Base-by-base conservation (phyloP, 2,797 vertebrate genomes). In the Acipenser oxyrinchus region DNA sequence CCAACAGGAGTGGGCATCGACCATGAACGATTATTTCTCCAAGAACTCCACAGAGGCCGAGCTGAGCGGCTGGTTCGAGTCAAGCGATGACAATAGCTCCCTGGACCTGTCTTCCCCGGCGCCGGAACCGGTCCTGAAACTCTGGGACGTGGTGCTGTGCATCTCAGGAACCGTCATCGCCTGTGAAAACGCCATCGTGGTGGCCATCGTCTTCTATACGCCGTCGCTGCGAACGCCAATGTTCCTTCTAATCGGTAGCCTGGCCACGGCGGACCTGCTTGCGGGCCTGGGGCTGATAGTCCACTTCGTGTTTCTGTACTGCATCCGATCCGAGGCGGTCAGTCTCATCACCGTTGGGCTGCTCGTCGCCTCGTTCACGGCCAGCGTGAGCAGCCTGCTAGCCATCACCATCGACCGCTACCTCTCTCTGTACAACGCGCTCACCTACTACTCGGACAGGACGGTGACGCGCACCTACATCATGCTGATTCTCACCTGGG, bases 351-450 rank as follows among this genome's bases (percentile, higher is more conserved):
- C 90, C 0, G 91, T 92, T 18, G 93, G 94, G 4, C 81, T 96
- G 51, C 80, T 97, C 69, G 93, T 94, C 37, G 90, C 86, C 60
- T 94, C 95, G 4, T 91, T 97, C 71, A 90, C 87, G 0, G 95
- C 95, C 69, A 96, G 94, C 0, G 87, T 98, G 4, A 86, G 92
- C 84, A 95, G 93, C 82, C 84, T 97, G 66, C 82, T 98, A 86
- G 86, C 92, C 71, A 95, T 98, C 62, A 95, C 95, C 10, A 81
- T 97, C 6, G 95, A 98, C 81, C 87, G 95, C 13, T 98, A 96
- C 86, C 83, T 96, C 76, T 98, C 96, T 11, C 77, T 98, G 66
- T 94, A 91, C 82, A 90, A 91, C 0, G 96, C 95, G 37, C 89
- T 98, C 70, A 98, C 94, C 66, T 98, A 97, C 65, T 93, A 91